These are phyloP conservation scores for Leptopilina boulardi DNA, from an alignment of 1,140 invertebrate genomes.

Conservation along the genomic window DNA sequence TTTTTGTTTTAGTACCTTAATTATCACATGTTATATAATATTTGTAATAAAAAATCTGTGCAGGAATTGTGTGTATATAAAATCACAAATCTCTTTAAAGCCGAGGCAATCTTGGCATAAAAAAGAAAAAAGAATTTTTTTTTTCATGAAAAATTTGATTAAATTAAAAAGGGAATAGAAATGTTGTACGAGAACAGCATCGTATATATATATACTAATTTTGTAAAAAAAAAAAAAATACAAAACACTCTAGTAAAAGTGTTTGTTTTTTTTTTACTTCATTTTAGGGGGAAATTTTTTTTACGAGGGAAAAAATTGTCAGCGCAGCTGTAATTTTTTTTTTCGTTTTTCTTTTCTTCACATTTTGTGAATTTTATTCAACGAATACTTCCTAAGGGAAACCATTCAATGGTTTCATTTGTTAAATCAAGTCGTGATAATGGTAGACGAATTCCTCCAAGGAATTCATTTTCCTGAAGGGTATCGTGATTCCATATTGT, in stretches of 20 bases:
- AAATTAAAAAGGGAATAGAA: background rate
- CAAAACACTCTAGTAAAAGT: background rate
- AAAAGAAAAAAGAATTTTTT: background rate
- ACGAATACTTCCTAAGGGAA: conserved; percentile 81
- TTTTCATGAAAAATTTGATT: background rate
- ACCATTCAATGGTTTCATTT: conserved; percentile 88
- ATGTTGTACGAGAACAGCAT: conserved; percentile 12
- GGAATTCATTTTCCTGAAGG: conserved; percentile 96
- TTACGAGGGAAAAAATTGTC: no score
- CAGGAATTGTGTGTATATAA: background rate
- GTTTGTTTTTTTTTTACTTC: background rate
- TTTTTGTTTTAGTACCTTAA: background rate
- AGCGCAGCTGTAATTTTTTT: background rate
- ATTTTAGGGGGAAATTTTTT: background rate
- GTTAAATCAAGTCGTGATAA: conserved; percentile 83
- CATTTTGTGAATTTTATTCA: no score
- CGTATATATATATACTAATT: background rate
- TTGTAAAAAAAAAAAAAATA: background rate
- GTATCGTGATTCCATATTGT: conserved; percentile 97
- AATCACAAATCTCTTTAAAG: background rate
- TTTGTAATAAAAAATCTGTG: background rate
- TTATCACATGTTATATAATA: conserved; percentile 1
- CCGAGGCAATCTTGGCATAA: conserved; percentile 6
- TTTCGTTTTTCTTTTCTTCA: no score
- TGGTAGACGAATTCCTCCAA: conserved; percentile 91